phyloP scores from a whole-genome alignment of 1,140 invertebrate genomes.

The Acromyrmex echinatior region DNA sequence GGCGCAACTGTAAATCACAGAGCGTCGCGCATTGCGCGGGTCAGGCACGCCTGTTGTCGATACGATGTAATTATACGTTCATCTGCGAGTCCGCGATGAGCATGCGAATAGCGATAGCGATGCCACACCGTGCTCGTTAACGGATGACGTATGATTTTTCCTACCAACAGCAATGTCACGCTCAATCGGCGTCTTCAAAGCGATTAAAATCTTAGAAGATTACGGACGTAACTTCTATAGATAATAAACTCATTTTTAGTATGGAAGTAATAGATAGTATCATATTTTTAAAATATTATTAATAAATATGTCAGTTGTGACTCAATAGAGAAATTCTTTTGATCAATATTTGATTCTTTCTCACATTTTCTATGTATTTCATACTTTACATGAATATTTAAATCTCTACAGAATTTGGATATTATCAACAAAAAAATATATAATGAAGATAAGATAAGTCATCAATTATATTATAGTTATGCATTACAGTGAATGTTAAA shows the following conservation, averaged over 20 bases:
- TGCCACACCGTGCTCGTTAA: conserved; percentile 35
- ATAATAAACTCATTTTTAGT: conserved; percentile 15
- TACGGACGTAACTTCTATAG: background rate
- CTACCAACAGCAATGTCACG: background rate
- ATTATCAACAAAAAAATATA: background rate
- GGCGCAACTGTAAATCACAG: conserved; percentile 80
- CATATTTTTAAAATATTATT: background rate
- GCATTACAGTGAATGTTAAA: background rate
- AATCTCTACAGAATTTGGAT: background rate
- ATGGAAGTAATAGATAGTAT: background rate
- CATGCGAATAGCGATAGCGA: conserved; percentile 34
- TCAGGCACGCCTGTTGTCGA: conserved; percentile 79
- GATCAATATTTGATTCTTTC: background rate
- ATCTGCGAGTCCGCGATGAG: conserved; percentile 65
- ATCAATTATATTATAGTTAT: background rate
- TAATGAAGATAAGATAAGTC: background rate
- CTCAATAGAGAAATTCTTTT: background rate
- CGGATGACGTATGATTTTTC: background rate
- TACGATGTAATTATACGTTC: conserved; percentile 77
- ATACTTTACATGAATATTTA: conserved; percentile 1
- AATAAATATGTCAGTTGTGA: background rate
- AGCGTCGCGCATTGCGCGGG: conserved; percentile 76
- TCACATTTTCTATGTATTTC: background rate
- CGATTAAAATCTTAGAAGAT: conserved; percentile 38
- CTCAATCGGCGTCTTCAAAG: background rate